Conservation (phyloP, 2,797 vertebrate genomes). For the Hippocampus kuda region DNA sequence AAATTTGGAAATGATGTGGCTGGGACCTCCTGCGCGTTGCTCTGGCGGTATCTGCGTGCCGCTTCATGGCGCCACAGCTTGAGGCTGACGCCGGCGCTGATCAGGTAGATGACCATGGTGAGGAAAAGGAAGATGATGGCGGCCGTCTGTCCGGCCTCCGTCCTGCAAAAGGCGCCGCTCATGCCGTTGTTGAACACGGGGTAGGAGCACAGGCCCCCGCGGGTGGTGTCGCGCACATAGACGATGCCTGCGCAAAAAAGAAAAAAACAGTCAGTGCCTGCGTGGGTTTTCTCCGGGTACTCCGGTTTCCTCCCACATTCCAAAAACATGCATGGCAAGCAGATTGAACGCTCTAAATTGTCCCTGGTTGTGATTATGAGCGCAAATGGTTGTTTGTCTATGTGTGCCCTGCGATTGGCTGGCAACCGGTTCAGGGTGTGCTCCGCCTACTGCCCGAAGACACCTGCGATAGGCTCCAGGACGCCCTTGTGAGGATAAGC, state of each 20-base stretch:
- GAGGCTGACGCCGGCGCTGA: conserved; percentile 78
- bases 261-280: background rate
- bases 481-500: too few species aligned
- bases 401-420: too few species aligned
- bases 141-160: conserved; percentile 87
- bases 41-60: conserved; percentile 69
- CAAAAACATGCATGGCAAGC: too few species aligned
- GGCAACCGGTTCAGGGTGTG: too few species aligned
- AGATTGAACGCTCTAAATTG: too few species aligned
- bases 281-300: too few species aligned
- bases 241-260: conserved; percentile 63
- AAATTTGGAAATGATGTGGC: background rate
- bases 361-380: too few species aligned
- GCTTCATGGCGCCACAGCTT: conserved; percentile 91
- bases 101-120: conserved; percentile 78
- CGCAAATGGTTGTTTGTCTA: too few species aligned
- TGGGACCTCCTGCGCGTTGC: conserved; percentile 71
- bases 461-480: too few species aligned
- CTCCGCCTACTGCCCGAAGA: too few species aligned
- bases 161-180: conserved; percentile 79
- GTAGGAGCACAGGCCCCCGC: conserved; percentile 87
- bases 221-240: conserved; percentile 84
- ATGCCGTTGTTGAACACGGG: conserved; percentile 81
- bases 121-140: conserved; percentile 91
- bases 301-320: too few species aligned